A percentile compares a stretch with the other conserved stretches of the same genome.
These are phyloP conservation scores for Pinna nobilis DNA, from an alignment of 1,140 invertebrate species.

Conservation along the genomic window DNA sequence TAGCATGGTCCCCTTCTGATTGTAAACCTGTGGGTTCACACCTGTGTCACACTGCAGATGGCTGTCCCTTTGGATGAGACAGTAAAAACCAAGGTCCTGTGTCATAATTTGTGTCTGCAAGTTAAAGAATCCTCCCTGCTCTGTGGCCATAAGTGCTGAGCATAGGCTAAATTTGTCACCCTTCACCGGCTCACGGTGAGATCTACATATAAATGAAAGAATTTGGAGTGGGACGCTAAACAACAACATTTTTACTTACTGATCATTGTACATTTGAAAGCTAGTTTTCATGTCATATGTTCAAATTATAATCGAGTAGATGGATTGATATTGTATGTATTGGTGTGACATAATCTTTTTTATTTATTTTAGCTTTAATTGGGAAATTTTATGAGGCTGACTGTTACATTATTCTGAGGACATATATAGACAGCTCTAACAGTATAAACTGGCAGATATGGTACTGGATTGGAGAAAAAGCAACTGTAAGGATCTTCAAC, in stretches of 20 bases:
- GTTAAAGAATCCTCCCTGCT: background rate
- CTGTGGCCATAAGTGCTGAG: too few species aligned
- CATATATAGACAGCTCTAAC: constrained; percentile 88
- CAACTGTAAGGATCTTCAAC: constrained; percentile 85
- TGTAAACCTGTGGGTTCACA: too few species aligned
- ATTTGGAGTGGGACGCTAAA: too few species aligned
- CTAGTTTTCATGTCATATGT: background rate
- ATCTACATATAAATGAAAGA: too few species aligned
- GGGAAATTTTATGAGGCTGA: constrained; percentile 99
- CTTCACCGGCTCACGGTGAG: too few species aligned
- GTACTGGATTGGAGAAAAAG: constrained; percentile 99
- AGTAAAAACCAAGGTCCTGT: too few species aligned
- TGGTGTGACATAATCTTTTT: constrained; percentile 7
- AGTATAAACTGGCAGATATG: constrained; percentile 95
- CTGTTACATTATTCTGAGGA: constrained; percentile 98
- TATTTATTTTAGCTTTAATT: constrained; percentile 86
- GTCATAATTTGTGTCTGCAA: too few species aligned
- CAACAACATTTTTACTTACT: too few species aligned
- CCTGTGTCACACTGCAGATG: too few species aligned
- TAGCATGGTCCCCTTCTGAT: too few species aligned
- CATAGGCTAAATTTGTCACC: too few species aligned
- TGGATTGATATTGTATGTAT: constrained; percentile 1
- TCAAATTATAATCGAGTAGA: background rate
- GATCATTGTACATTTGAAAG: background rate
- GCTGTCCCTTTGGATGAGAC: too few species aligned